Conservation (phyloP, 2,113 vertebrate species). For the Myotis yumanensis region DNA sequence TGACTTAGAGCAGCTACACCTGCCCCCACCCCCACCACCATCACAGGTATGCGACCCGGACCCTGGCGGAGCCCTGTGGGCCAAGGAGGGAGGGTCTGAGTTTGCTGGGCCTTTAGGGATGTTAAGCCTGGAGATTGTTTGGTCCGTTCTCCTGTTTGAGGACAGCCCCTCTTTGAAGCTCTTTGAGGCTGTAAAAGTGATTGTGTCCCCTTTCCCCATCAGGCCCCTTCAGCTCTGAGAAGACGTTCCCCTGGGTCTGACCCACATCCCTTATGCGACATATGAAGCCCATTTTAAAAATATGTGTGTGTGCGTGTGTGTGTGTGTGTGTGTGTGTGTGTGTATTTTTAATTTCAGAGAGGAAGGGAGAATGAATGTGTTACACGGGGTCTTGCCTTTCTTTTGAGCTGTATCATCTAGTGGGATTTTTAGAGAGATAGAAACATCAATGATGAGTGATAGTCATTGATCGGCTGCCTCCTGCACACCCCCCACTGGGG, state of each 20-base stretch:
- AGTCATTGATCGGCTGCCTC: background rate
- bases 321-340: too few species aligned
- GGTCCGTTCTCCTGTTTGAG: background rate
- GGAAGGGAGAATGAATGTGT: too few species aligned
- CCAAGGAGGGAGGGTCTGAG: rapidly evolving
- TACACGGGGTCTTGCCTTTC: background rate
- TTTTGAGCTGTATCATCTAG: background rate
- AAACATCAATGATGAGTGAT: background rate
- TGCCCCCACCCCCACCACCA: conserved; percentile 38
- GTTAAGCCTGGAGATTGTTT: background rate
- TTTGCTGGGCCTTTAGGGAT: background rate
- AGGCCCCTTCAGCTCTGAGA: background rate
- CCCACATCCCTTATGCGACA: background rate
- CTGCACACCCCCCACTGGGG: background rate
- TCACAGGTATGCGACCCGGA: conserved; percentile 74
- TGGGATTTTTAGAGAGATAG: background rate
- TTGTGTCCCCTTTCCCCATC: rapidly evolving
- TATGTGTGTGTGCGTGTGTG: too few species aligned
- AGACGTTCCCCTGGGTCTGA: background rate
- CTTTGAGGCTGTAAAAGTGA: background rate
- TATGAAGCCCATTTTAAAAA: background rate
- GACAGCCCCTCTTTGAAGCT: background rate
- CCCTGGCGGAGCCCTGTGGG: rapidly evolving
- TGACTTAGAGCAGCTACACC: conserved; percentile 79
- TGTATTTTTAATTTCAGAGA: too few species aligned